phyloP scores from a whole-genome alignment of 1,140 invertebrate genomes.

The Gryon sp. region DNA sequence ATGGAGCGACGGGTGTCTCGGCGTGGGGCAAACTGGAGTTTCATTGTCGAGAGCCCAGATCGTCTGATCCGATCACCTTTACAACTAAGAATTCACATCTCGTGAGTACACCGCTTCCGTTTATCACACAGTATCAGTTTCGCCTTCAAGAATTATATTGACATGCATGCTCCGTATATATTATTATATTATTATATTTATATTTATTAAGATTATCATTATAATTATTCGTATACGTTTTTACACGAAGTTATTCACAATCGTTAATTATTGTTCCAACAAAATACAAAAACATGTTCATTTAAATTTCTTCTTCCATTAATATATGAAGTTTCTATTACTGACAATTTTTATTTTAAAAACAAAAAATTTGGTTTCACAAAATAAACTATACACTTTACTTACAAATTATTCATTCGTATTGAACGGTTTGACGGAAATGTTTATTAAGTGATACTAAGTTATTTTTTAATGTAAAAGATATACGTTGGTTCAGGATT shows the following conservation, averaged over 20 bases:
- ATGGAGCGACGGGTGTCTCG: slow-evolving; percentile 91
- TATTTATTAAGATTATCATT: slow-evolving; percentile 44
- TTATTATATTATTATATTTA: slow-evolving; percentile 40
- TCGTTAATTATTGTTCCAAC: slow-evolving; percentile 38
- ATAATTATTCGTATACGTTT: slow-evolving; percentile 37
- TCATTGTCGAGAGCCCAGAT: slow-evolving; percentile 91
- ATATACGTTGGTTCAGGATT: slow-evolving; percentile 43
- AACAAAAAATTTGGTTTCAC: no score
- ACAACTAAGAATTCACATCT: slow-evolving; percentile 93
- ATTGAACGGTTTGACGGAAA: slow-evolving; percentile 27
- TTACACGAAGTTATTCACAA: slow-evolving; percentile 44
- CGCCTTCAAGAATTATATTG: slow-evolving; percentile 57
- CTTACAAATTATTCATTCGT: slow-evolving; percentile 25
- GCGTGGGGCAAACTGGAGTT: slow-evolving; percentile 93
- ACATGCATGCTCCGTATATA: slow-evolving; percentile 58
- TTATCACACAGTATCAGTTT: slow-evolving; percentile 48
- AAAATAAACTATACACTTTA: no score
- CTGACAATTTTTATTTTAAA: no score
- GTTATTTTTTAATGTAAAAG: slow-evolving; percentile 28
- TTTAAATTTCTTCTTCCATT: no score
- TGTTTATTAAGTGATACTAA: slow-evolving; percentile 49
- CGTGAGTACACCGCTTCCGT: slow-evolving; percentile 80
- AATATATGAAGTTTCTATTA: no score
- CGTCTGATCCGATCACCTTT: slow-evolving; percentile 94
- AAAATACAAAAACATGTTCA: slow-evolving; percentile 31